Evolutionary conservation across 2,113 vertebrate genomes (phyloP).

Genomic region (Pedetes capensis): DNA sequence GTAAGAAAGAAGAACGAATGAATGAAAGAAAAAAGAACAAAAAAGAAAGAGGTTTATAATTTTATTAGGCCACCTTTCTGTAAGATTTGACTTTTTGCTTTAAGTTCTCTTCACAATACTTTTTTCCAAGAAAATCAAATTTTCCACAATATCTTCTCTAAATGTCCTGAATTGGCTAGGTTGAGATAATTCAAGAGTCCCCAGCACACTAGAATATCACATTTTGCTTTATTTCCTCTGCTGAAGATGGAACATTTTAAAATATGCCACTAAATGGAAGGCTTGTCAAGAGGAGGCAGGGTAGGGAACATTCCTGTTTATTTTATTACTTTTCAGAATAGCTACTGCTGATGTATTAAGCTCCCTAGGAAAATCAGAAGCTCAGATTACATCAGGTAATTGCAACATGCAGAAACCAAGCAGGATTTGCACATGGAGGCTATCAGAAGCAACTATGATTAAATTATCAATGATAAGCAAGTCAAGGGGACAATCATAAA

Average conservation of each 20-base stretch:
- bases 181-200: not conserved
- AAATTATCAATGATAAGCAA: constrained; percentile 19
- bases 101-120: not conserved
- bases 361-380: constrained; percentile 54
- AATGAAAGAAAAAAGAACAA: too few relatives aligned
- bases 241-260: not conserved
- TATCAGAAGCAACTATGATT: constrained; percentile 32
- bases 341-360: not conserved
- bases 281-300: constrained; percentile 14
- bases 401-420: constrained; percentile 8
- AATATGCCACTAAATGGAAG: constrained; percentile 9
- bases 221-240: not conserved
- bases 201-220: not conserved
- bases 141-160: not conserved
- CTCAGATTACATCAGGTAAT: constrained; percentile 49
- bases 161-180: not conserved
- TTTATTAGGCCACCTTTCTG: not conserved
- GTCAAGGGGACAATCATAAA: not conserved
- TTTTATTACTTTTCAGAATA: constrained; percentile 32
- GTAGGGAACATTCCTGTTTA: not conserved
- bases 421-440: not conserved
- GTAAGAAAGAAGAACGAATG: too few relatives aligned
- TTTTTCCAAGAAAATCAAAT: constrained; percentile 48
- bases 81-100: constrained; percentile 23
- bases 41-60: not conserved